Evolutionary conservation across 2,888 invertebrate species (phyloP).

Genomic region (Plebejus melissa): DNA sequence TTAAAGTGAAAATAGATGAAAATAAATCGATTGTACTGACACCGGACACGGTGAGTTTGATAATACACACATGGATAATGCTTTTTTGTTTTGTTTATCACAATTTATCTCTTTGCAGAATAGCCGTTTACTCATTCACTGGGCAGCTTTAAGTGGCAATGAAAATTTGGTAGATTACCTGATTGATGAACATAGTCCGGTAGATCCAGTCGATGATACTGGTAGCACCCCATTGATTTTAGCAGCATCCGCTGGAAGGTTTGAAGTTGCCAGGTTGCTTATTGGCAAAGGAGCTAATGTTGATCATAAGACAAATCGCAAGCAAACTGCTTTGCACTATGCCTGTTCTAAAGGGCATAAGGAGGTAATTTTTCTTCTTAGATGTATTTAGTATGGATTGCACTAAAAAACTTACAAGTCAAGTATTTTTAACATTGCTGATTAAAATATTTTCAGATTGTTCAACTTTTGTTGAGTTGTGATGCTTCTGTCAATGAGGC

Average conservation of each 20-base stretch:
- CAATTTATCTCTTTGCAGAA: slow-evolving; percentile 72
- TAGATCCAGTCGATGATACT: slow-evolving; percentile 86
- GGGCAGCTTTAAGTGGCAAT: slow-evolving; percentile 89
- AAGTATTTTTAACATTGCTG: neutral
- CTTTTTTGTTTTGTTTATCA: too few relatives aligned
- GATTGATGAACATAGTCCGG: slow-evolving; percentile 81
- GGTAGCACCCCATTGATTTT: slow-evolving; percentile 88
- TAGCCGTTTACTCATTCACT: slow-evolving; percentile 85
- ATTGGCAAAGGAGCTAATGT: slow-evolving; percentile 84
- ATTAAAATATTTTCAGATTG: slow-evolving; percentile 73
- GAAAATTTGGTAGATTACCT: slow-evolving; percentile 84
- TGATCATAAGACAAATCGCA: slow-evolving; percentile 84
- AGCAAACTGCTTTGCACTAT: slow-evolving; percentile 91
- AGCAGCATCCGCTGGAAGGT: slow-evolving; percentile 87
- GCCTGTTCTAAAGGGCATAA: slow-evolving; percentile 90
- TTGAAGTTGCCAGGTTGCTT: slow-evolving; percentile 82
- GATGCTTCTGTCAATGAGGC: slow-evolving; percentile 81
- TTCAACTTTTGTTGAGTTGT: slow-evolving; percentile 81
- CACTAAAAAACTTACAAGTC: neutral
- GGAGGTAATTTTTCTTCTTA: slow-evolving; percentile 66
- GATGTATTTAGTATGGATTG: neutral
- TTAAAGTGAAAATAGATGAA: slow-evolving; percentile 81
- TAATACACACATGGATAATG: neutral
- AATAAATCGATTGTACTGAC: slow-evolving; percentile 54
- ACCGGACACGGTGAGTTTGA: slow-evolving; percentile 55